Conservation (phyloP, 2,888 invertebrate genomes). For the Rugalucina vietnamica region DNA sequence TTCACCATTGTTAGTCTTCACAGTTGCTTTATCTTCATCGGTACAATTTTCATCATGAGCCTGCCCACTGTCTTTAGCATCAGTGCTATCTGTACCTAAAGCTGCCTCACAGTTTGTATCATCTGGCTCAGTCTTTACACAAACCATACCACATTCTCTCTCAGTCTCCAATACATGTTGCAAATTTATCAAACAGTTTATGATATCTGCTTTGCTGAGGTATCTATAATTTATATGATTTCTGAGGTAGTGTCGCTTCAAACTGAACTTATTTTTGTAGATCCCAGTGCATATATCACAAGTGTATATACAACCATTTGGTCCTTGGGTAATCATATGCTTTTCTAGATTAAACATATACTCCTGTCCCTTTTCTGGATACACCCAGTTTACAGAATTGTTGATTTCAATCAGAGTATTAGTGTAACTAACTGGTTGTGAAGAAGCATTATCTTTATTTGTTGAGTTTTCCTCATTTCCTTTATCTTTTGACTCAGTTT, state of each 20-base stretch:
- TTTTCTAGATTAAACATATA: conserved; percentile 63
- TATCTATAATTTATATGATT: conserved; percentile 85
- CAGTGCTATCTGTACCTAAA: too few relatives aligned
- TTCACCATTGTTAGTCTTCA: too few relatives aligned
- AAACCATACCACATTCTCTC: too few relatives aligned
- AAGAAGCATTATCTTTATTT: not conserved
- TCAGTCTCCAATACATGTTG: conserved; percentile 40
- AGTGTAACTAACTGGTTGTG: not conserved
- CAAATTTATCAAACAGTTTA: conserved; percentile 83
- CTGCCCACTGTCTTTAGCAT: too few relatives aligned
- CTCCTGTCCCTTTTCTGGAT: conserved; percentile 54
- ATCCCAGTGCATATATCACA: conserved; percentile 85
- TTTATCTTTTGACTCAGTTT: not conserved
- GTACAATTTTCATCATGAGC: too few relatives aligned
- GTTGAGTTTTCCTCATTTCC: not conserved
- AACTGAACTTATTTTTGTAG: conserved; percentile 85
- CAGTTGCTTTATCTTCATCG: too few relatives aligned
- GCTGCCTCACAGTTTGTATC: too few relatives aligned
- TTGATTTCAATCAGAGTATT: conserved; percentile 44
- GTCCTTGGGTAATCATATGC: conserved; percentile 63
- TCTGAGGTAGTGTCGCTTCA: conserved; percentile 85
- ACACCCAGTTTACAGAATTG: conserved; percentile 61
- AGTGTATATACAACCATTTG: conserved; percentile 84
- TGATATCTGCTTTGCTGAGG: conserved; percentile 83
- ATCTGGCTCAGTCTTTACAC: too few relatives aligned